A percentile compares a stretch with the other conserved stretches of the same genome.
Evolutionary conservation across 2,797 vertebrate genomes (phyloP).

Genomic region (Phaenicophaeus curvirostris): DNA sequence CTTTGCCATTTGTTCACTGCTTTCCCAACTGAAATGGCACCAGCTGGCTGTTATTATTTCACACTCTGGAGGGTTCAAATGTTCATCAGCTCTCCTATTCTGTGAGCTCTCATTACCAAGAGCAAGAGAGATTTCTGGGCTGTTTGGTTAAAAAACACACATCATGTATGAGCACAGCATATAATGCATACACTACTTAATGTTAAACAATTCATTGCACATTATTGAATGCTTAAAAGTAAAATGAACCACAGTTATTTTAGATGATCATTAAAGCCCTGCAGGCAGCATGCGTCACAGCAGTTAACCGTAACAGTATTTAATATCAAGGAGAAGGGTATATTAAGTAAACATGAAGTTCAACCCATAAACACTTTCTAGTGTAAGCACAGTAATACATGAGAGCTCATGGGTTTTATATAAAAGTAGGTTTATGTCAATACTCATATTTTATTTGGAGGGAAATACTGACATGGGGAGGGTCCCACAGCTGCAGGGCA

Average conservation of each 20-base stretch:
- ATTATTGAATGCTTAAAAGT: background rate
- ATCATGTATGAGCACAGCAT: background rate
- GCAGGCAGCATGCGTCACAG: background rate
- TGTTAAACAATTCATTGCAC: background rate
- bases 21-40: slow-evolving; percentile 30
- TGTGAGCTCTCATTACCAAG: background rate
- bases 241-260: slow-evolving; percentile 1
- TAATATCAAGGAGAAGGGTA: background rate
- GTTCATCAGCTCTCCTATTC: background rate
- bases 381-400: background rate
- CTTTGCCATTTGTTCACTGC: slow-evolving; percentile 20
- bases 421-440: slow-evolving; percentile 24
- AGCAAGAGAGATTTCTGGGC: background rate
- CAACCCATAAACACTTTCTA: background rate
- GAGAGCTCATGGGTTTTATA: background rate
- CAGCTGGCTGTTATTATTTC: slow-evolving; percentile 43
- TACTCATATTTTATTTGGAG: background rate
- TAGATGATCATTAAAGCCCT: background rate
- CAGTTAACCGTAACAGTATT: background rate
- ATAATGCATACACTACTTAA: background rate
- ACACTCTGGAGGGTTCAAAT: slow-evolving; percentile 37
- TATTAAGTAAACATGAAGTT: slow-evolving; percentile 8
- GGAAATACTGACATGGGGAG: background rate
- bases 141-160: background rate
- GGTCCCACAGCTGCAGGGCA: background rate